Evolutionary conservation across 2,113 vertebrate species (phyloP).

Genomic region (Thinocorus orbignyianus): DNA sequence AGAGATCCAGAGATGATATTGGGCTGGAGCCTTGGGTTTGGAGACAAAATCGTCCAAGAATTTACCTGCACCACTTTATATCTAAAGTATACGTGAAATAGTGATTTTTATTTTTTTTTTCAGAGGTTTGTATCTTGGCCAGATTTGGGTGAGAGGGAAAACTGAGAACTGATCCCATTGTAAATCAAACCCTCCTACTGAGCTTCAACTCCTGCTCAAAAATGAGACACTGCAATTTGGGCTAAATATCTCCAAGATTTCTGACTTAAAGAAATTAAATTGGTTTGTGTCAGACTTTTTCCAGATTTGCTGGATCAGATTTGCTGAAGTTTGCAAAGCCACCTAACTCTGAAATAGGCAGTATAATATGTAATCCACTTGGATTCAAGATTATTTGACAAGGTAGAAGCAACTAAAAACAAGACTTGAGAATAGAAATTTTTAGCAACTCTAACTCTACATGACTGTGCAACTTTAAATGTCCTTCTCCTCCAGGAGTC

Average conservation of each 20-base stretch:
- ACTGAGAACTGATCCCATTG: neutral
- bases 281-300: neutral
- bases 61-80: fast-evolving
- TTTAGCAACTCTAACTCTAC: neutral
- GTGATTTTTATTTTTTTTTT: neutral
- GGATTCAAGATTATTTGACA: neutral
- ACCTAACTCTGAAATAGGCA: neutral
- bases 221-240: neutral
- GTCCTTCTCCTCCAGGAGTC: neutral
- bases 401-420: neutral
- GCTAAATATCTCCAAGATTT: neutral
- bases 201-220: neutral
- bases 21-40: neutral
- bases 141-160: neutral
- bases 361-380: neutral
- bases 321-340: conserved; percentile 15
- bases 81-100: neutral
- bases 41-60: neutral
- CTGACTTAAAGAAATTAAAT: neutral
- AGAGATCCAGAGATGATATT: neutral
- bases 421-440: neutral
- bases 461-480: neutral
- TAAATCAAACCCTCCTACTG: neutral
- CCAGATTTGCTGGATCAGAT: neutral
- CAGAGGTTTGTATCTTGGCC: neutral